Evolutionary conservation across 2,797 vertebrate genomes (phyloP), one percentile per base, ranked within the genome.

Genomic region (Myotis pilosus): DNA sequence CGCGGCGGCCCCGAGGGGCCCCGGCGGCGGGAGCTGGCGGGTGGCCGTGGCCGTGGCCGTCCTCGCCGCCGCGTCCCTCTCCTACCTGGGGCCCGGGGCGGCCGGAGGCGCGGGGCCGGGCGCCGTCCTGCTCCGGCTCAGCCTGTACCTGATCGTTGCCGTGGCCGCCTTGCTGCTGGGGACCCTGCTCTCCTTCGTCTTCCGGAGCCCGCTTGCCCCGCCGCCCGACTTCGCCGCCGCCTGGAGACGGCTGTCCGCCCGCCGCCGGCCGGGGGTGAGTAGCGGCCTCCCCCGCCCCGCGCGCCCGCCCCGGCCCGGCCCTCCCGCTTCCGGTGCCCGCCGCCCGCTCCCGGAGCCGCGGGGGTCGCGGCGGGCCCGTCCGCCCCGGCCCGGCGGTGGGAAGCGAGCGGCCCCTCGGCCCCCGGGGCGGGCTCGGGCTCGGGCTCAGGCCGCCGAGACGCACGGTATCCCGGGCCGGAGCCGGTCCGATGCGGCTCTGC

Each of bases 111-210:
- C 79, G 83, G 90, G 94, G 75, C 94, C 30, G 47, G 36, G 91
- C 64, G 5, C 76, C 30, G 44, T 92, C 38, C 93, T 98, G 93
- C 96, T 98, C 82, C 64, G 97, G 88, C 93, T 98, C 92, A 76
- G 57, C 79, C 78, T 98, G 22, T 98, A 97, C 97, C 96, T 98
- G 97, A 96, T 96, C 81, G 97, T 97, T 91, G 97, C 97, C 38
- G 96, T 94, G 51, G 95, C 71, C 78, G 97, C 98, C 69, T 97
- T 97, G 68, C 51, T 96, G 17, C 49, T 98, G 68, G 98, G 97
- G 36, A 74, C 94, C n/a, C 25, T 97, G 30, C 53, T 96, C 60
- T 90, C 97, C 25, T 90, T 98, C 3, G 36, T 95, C 90, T 78
- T 57, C 92, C 76, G 30, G 28, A 95, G 96, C 85, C 85, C 38